Evolutionary conservation across 2,888 invertebrate species (phyloP).

Genomic region (Uloborus plumipes): DNA sequence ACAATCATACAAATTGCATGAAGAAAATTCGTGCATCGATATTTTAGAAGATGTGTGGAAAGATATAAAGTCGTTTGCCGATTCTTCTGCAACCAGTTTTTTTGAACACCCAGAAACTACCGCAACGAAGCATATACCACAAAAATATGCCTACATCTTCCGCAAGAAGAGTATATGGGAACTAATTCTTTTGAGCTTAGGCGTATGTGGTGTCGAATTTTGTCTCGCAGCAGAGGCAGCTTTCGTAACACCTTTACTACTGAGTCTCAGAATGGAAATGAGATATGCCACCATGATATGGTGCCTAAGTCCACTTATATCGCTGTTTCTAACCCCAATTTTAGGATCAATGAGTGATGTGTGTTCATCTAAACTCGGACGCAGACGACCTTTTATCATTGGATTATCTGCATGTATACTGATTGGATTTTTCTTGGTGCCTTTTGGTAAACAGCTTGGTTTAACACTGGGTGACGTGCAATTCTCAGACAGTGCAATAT

Average conservation of each 20-base stretch:
- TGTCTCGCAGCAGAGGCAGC: conserved; percentile 98
- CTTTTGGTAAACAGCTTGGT: conserved; percentile 89
- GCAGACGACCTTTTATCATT: conserved; percentile 91
- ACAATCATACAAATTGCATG: too few relatives aligned
- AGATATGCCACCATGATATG: conserved; percentile 95
- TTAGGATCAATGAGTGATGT: conserved; percentile 93
- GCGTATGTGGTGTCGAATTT: conserved; percentile 97
- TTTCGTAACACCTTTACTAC: conserved; percentile 94
- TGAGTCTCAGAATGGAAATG: conserved; percentile 91
- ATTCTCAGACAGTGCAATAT: conserved; percentile 28
- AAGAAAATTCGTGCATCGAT: too few relatives aligned
- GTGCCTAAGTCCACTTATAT: conserved; percentile 92
- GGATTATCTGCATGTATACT: conserved; percentile 89
- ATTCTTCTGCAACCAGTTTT: too few relatives aligned
- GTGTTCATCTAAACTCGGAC: conserved; percentile 84
- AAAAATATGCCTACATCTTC: conserved; percentile 13
- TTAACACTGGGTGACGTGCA: conserved; percentile 82
- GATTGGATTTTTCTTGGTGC: conserved; percentile 88
- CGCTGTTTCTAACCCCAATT: conserved; percentile 93
- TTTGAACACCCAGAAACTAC: too few relatives aligned
- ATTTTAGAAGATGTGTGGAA: too few relatives aligned
- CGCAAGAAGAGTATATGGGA: conserved; percentile 74
- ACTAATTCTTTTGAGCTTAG: conserved; percentile 88
- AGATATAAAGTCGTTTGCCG: too few relatives aligned
- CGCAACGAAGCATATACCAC: neutral